These are phyloP conservation scores for Brachionus rubens DNA, from an alignment of 1,140 invertebrate genomes.

Conservation along the genomic window DNA sequence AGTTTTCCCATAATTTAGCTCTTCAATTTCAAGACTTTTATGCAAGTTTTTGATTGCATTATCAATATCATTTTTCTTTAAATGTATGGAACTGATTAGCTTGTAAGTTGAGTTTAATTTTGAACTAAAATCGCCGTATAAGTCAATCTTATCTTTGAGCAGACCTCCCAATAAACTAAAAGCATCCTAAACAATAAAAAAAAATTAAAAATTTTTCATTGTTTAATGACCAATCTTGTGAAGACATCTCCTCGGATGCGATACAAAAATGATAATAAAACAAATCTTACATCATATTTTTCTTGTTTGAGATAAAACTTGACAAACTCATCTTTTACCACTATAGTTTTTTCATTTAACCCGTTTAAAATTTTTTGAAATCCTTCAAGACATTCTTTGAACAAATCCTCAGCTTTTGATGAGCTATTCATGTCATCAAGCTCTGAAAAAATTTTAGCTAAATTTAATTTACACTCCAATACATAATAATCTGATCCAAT, in stretches of 20 bases:
- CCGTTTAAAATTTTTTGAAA: not conserved
- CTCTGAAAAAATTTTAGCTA: constrained; percentile 2
- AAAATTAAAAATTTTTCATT: not conserved
- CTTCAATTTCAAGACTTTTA: constrained; percentile 24
- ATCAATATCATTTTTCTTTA: not conserved
- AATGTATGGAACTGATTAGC: not conserved
- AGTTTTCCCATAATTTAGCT: constrained; percentile 9
- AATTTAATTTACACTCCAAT: not conserved
- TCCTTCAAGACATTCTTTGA: not conserved
- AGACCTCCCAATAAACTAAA: not conserved
- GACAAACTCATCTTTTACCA: not conserved
- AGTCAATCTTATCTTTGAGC: not conserved
- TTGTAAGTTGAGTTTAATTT: not conserved
- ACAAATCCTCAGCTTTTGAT: not conserved
- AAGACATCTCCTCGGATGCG: too few species aligned
- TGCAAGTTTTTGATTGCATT: not conserved
- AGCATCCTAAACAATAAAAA: not conserved
- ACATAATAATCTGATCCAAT: not conserved
- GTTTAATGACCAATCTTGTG: not conserved
- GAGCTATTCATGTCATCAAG: constrained; percentile 1
- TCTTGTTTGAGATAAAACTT: constrained; percentile 24
- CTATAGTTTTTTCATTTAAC: constrained; percentile 10
- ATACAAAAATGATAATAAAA: too few species aligned
- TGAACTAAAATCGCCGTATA: constrained; percentile 24
- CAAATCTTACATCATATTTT: not conserved